Percentiles rank a stretch among this genome's conserved stretches.
phyloP scores from a whole-genome alignment of 1,140 invertebrate genomes.

The Microplitis mediator region DNA sequence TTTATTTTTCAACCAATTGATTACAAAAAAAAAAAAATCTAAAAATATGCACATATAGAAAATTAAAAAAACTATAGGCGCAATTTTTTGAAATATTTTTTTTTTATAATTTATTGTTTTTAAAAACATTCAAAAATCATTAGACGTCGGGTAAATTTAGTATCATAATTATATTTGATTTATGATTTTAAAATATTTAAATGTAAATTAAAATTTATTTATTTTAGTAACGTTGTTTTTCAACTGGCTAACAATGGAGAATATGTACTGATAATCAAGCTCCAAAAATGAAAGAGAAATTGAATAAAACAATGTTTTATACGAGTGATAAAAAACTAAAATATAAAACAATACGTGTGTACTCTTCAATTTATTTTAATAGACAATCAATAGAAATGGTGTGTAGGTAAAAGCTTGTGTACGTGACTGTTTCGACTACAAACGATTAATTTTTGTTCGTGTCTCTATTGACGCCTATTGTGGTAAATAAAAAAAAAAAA shows the following conservation, averaged over 20 bases:
- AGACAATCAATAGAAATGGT: constrained; percentile 26
- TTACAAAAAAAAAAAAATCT: no score
- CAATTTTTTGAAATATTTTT: no score
- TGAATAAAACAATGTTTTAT: constrained; percentile 7
- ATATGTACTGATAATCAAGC: not conserved
- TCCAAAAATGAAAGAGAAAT: constrained; percentile 15
- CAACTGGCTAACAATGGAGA: no score
- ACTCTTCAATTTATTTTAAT: constrained; percentile 24
- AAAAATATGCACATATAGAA: no score
- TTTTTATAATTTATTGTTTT: no score
- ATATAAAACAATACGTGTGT: constrained; percentile 18
- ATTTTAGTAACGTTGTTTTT: no score
- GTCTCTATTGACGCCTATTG: not conserved
- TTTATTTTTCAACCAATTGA: no score
- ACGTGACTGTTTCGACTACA: constrained; percentile 24
- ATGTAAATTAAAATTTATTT: no score
- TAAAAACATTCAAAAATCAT: no score
- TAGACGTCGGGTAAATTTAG: no score
- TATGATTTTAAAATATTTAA: no score
- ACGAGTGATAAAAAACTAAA: not conserved
- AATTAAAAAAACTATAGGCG: no score
- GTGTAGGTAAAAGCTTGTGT: constrained; percentile 3
- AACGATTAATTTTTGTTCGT: constrained; percentile 23
- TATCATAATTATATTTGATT: not conserved
- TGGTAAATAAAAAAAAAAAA: not conserved